phyloP scores from a whole-genome alignment of 2,888 invertebrate genomes.

The Caenorhabditis becei region DNA sequence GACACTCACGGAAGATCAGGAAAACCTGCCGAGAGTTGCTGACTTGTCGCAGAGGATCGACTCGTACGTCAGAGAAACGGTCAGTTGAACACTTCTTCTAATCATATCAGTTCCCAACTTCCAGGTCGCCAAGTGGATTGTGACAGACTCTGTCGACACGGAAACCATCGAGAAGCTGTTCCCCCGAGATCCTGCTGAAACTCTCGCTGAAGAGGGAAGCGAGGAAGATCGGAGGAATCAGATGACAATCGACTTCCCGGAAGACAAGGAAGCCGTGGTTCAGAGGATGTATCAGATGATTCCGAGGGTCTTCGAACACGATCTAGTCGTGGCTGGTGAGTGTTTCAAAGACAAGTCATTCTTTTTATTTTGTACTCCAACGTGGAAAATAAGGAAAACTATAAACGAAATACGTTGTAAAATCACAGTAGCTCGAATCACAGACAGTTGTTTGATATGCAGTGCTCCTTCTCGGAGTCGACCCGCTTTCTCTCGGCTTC shows the following conservation, averaged over 20 bases:
- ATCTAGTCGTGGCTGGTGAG: constrained; percentile 53
- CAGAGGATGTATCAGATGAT: constrained; percentile 53
- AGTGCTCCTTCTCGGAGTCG: not conserved
- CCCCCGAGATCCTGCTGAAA: constrained; percentile 47
- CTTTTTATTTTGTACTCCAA: constrained; percentile 19
- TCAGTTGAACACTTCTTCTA: constrained; percentile 7
- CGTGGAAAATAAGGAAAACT: not conserved
- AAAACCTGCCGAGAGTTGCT: constrained; percentile 22
- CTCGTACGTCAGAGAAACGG: constrained; percentile 54
- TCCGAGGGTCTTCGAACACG: constrained; percentile 56
- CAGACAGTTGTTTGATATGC: constrained; percentile 7
- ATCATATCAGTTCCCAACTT: not conserved
- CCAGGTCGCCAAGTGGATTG: constrained; percentile 53
- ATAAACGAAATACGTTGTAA: no score
- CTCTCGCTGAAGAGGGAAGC: constrained; percentile 36
- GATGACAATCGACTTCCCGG: constrained; percentile 53
- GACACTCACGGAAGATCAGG: not conserved
- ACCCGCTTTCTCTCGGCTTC: constrained; percentile 3
- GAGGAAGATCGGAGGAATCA: constrained; percentile 40
- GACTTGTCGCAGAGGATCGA: constrained; percentile 49
- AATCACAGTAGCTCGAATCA: not conserved
- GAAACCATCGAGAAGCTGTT: constrained; percentile 39
- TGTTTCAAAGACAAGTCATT: not conserved
- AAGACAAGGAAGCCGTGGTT: constrained; percentile 22
- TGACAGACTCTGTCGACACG: constrained; percentile 18